Percentiles rank a stretch among this genome's conserved stretches.
Evolutionary conservation across 1,140 invertebrate species (phyloP).

Genomic region (Drosophila biarmipes): DNA sequence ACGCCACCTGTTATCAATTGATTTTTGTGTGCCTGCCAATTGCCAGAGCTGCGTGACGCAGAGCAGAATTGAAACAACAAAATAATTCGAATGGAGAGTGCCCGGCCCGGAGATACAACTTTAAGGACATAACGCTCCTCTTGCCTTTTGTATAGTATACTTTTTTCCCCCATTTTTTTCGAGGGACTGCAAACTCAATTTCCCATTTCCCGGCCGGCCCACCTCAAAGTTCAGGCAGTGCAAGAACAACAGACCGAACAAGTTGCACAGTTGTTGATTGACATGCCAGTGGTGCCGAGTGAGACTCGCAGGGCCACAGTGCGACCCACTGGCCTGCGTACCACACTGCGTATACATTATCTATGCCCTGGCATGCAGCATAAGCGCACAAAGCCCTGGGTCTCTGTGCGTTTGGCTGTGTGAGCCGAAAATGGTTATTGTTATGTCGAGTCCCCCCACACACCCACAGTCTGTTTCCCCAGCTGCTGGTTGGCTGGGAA

Average conservation of each 20-base stretch:
- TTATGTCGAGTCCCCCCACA: slow-evolving; percentile 58
- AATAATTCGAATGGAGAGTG: slow-evolving; percentile 23
- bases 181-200: slow-evolving; percentile 17
- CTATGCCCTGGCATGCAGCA: slow-evolving; percentile 54
- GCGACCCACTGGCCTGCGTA: no score
- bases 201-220: slow-evolving; percentile 21
- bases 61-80: slow-evolving; percentile 23
- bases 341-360: slow-evolving; percentile 62
- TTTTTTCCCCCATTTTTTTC: not conserved
- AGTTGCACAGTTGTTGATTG: slow-evolving; percentile 59
- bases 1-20: slow-evolving; percentile 79
- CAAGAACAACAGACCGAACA: slow-evolving; percentile 30
- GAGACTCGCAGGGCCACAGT: slow-evolving; percentile 8
- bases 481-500: slow-evolving; percentile 56
- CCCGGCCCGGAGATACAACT: slow-evolving; percentile 11
- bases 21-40: slow-evolving; percentile 65
- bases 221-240: slow-evolving; percentile 24
- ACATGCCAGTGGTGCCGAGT: slow-evolving; percentile 38
- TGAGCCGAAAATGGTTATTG: slow-evolving; percentile 70
- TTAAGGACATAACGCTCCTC: slow-evolving; percentile 14
- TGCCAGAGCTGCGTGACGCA: slow-evolving; percentile 44
- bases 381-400: slow-evolving; percentile 31
- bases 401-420: slow-evolving; percentile 11
- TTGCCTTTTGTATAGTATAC: not conserved
- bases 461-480: slow-evolving; percentile 60